These are phyloP conservation scores for Calyptomena viridis DNA, from an alignment of 2,113 vertebrate genomes.

Conservation along the genomic window DNA sequence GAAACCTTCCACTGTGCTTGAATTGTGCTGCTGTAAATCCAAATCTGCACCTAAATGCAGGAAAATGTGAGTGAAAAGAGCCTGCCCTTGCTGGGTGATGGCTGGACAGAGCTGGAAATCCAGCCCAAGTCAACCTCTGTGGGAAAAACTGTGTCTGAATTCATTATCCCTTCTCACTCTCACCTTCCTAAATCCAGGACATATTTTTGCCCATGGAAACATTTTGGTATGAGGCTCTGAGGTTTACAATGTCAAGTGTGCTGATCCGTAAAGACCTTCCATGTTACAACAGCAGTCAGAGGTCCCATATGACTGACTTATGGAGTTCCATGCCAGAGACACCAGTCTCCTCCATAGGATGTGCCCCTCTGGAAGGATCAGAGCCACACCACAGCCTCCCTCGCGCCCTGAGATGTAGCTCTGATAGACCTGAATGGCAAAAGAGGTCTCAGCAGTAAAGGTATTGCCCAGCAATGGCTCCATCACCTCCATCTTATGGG, in stretches of 20 bases:
- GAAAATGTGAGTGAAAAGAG: not conserved
- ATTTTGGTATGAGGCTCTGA: not conserved
- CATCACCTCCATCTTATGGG: not conserved
- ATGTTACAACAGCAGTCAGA: not conserved
- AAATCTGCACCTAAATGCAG: not conserved
- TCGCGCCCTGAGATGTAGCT: rapidly evolving
- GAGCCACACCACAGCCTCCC: not conserved
- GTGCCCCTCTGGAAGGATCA: not conserved
- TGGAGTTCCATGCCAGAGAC: rapidly evolving
- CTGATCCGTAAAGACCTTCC: not conserved
- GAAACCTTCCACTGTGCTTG: not conserved
- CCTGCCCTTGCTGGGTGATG: not conserved
- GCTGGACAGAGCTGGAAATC: not conserved
- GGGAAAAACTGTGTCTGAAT: not conserved
- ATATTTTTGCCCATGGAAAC: not conserved
- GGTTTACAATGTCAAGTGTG: not conserved
- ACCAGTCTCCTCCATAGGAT: not conserved
- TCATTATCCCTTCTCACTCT: not conserved
- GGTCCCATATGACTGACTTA: too few relatives aligned
- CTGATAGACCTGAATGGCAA: not conserved
- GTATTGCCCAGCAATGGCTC: rapidly evolving
- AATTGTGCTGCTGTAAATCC: not conserved
- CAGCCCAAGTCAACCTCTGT: not conserved
- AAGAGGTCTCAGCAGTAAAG: not conserved
- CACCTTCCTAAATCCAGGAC: not conserved